Evolutionary conservation across 1,140 invertebrate genomes (phyloP).

Genomic region (Ceratosolen solmsi): DNA sequence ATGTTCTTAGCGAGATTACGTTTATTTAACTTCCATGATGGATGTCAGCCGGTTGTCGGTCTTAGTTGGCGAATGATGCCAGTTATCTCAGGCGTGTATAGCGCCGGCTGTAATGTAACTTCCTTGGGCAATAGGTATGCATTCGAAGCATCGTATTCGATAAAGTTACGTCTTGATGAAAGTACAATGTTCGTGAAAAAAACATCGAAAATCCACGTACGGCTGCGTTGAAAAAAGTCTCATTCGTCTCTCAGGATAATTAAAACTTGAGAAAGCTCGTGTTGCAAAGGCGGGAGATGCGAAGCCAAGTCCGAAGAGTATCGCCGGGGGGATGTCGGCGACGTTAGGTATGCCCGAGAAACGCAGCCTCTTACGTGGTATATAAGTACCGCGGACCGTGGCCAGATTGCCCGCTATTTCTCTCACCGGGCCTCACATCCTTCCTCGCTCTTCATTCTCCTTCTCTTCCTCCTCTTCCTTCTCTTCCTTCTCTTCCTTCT

Average conservation of each 20-base stretch:
- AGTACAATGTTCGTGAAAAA: no score
- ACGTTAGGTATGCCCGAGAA: slow-evolving; percentile 34
- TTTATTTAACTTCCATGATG: not conserved
- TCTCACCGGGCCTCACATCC: slow-evolving; percentile 31
- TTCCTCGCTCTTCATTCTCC: not conserved
- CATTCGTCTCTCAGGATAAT: not conserved
- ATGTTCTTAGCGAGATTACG: no score
- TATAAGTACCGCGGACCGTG: slow-evolving; percentile 24
- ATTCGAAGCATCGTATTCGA: not conserved
- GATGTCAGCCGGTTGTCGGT: not conserved
- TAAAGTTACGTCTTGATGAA: no score
- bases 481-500: no score
- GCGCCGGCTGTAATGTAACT: no score
- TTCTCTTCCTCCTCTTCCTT: no score
- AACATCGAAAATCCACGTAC: not conserved
- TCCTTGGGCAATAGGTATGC: not conserved
- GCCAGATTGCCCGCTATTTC: slow-evolving; percentile 41
- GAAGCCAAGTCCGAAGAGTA: not conserved
- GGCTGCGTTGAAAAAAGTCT: not conserved
- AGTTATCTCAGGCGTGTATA: no score
- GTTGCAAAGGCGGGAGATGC: not conserved
- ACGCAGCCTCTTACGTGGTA: not conserved
- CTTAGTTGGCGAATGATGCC: not conserved
- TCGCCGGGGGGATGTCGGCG: slow-evolving; percentile 39
- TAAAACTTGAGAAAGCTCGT: not conserved